Percentiles rank a stretch among this genome's conserved stretches.
These are phyloP conservation scores for Burhinus oedicnemus DNA, from an alignment of 2,113 vertebrate genomes.

Conservation along the genomic window DNA sequence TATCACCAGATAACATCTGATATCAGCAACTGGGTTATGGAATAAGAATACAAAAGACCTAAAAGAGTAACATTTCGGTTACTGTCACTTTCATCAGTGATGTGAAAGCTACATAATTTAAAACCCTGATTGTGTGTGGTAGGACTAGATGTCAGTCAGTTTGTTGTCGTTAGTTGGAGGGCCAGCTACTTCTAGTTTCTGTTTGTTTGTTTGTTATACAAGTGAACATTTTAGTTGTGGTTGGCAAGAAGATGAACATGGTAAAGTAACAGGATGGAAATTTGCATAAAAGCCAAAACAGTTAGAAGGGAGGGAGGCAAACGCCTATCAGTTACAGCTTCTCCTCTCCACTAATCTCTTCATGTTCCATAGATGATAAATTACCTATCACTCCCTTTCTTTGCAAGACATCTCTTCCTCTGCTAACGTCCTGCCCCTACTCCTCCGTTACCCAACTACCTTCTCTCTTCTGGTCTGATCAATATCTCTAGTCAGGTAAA, in stretches of 20 bases:
- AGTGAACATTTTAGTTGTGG: slow-evolving; percentile 8
- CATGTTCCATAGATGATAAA: background rate
- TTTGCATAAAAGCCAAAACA: background rate
- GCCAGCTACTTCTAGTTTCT: background rate
- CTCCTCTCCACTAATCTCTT: background rate
- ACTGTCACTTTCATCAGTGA: slow-evolving; percentile 1
- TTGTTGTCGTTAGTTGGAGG: slow-evolving; percentile 36
- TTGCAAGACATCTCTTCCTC: background rate
- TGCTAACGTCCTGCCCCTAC: background rate
- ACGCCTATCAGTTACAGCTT: background rate
- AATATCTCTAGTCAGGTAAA: background rate
- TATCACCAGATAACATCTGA: slow-evolving; percentile 1
- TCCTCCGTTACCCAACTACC: background rate
- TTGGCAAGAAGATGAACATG: background rate
- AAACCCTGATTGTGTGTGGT: slow-evolving; percentile 3
- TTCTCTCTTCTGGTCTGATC: background rate
- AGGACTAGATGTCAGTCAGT: background rate
- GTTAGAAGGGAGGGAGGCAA: background rate
- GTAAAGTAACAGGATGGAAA: slow-evolving; percentile 2
- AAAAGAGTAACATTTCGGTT: slow-evolving; percentile 13
- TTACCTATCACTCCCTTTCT: background rate
- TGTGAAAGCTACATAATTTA: slow-evolving; percentile 28
- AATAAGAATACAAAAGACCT: slow-evolving; percentile 18
- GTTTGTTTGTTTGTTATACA: background rate
- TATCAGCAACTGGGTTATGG: background rate